These are phyloP conservation scores for Magallana nippona DNA, from an alignment of 2,888 invertebrate species.

Conservation along the genomic window DNA sequence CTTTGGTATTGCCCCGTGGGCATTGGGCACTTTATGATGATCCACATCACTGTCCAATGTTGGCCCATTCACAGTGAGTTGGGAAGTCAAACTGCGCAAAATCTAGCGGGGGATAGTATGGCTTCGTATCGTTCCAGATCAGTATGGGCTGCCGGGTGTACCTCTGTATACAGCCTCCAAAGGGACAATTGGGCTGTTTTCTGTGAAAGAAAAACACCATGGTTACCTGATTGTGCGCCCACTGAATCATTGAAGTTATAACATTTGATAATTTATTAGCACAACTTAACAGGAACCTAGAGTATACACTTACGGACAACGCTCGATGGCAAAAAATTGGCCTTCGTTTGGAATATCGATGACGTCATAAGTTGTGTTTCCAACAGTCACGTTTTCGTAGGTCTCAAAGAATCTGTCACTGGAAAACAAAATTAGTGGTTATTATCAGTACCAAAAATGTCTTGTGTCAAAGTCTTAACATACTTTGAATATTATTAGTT, in stretches of 20 bases:
- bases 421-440: background rate
- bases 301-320: conserved; percentile 48
- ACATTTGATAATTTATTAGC: background rate
- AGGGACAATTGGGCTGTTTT: background rate
- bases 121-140: conserved; percentile 49
- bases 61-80: conserved; percentile 47
- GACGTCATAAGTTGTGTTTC: conserved; percentile 36
- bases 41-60: conserved; percentile 36
- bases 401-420: conserved; percentile 38
- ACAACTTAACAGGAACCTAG: background rate
- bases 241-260: background rate
- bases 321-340: conserved; percentile 44
- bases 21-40: no score
- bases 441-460: no score
- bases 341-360: conserved; percentile 32
- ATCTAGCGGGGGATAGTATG: conserved; percentile 45
- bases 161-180: conserved; percentile 45
- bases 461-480: no score
- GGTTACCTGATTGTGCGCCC: background rate
- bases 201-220: conserved; percentile 34
- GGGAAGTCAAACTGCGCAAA: conserved; percentile 46
- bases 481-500: background rate
- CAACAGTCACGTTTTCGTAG: conserved; percentile 38
- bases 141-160: conserved; percentile 43
- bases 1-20: no score